phyloP scores from a whole-genome alignment of 2,113 vertebrate species.

The Dasyurus viverrinus region DNA sequence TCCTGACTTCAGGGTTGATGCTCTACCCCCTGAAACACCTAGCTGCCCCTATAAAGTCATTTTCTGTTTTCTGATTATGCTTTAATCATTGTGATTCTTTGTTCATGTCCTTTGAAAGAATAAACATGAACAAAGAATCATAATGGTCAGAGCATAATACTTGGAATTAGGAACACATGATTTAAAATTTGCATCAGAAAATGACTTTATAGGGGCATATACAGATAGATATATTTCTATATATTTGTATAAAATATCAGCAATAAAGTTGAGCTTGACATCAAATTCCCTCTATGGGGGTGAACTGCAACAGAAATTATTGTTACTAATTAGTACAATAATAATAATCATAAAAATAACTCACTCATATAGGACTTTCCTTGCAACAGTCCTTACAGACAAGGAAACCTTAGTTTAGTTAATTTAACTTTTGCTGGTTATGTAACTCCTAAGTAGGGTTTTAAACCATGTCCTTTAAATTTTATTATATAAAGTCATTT shows the following conservation, averaged over 20 bases:
- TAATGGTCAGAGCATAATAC: too few species aligned
- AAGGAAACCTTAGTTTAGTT: neutral
- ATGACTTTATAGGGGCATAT: too few species aligned
- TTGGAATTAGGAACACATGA: too few species aligned
- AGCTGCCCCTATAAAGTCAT: too few species aligned
- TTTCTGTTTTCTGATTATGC: neutral
- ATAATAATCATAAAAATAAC: neutral
- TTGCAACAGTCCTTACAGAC: neutral
- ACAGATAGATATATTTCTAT: too few species aligned
- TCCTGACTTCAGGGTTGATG: too few species aligned
- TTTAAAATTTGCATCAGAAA: too few species aligned
- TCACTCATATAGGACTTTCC: neutral
- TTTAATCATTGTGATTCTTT: neutral
- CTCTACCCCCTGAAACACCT: too few species aligned
- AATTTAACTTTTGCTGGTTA: neutral
- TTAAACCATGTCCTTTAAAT: neutral
- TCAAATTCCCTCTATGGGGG: neutral
- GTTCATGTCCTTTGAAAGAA: neutral
- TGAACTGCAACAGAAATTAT: neutral
- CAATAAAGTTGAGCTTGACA: neutral
- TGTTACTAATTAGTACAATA: neutral
- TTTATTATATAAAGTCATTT: neutral
- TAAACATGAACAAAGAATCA: neutral
- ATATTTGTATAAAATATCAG: neutral
- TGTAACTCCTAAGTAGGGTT: neutral